Base-by-base conservation (phyloP, 2,113 vertebrate genomes). In the Colaptes auratus region DNA sequence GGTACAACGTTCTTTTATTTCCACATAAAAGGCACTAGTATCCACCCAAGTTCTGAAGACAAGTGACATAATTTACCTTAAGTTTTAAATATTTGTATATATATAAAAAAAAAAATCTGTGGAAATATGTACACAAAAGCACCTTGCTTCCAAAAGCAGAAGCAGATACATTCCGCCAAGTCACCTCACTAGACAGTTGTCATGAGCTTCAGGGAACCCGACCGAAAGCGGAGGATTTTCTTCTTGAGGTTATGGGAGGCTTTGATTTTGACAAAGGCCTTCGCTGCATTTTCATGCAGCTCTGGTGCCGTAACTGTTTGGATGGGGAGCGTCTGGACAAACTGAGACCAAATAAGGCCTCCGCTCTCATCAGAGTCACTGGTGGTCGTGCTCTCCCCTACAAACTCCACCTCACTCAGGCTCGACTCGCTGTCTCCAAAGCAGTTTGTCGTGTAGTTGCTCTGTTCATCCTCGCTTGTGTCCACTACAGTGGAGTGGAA, bases 181-280 rank as follows among this genome's bases (percentile, higher is more conserved):
- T 71, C 42, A 52, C 80, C 90, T 94, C 59, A 77, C 99, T 98
- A 99, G 52, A 99, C 98, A 0, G 99, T 99, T 1, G 99, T 99
- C 99, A 99, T 99, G 85, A 99, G 98, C 91, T 99, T 99, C 89
- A 99, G 96, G 8, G 99, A 99, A 63, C 99, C 99, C 0, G 99
- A 98, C 59, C 98, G 97, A 97, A 99, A 99, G 87, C 98, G 98
- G 5, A 99, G 98, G 93, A 99, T 99, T 91, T 98, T 99, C 98
- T 98, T 99, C 98, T 99, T 99, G 94, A 99, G 98, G 95, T 99
- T 99, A 69, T 99, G 99, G 0, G 99, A 99, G 2, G 99, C 99
- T 95, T 99, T 99, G 75, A 99, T 99, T 97, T 99, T 99, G 63
- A 99, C 98, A 46, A 98, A 98, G 44, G 98, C 97, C 91, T 98